Evolutionary conservation across 2,113 vertebrate genomes (phyloP), one percentile per base, ranked within the genome.

Genomic region (Daphoenositta chrysoptera): DNA sequence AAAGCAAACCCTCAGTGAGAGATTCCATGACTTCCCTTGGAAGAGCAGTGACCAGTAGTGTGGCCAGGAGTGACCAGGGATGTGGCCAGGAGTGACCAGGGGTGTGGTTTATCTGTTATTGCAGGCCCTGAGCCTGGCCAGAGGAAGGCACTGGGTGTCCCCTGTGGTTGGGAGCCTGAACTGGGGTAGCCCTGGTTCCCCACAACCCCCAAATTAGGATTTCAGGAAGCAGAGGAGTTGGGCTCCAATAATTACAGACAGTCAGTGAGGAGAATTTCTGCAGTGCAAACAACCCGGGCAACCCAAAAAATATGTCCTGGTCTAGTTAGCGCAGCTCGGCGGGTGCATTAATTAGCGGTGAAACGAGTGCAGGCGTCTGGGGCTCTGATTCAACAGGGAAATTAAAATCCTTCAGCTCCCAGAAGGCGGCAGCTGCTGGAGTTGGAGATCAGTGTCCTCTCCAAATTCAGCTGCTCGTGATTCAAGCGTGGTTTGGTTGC

Each of bases 301-400:
- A 90, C 88, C 90, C 89, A 69, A 83, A 93, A 95, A 96, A 80
- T 39, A 31, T 70, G 63, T 80, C 88, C 92, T 83, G 83, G 50
- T 80, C 53, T 75, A 56, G 79, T 78, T 76, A 66, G 82, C 9
- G 1, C 64, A 19, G 85, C 79, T 58, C 94, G n/a, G 48, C 15
- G 47, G 12, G 66, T 6, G 57, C 39, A 6, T 90, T 96, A 96
- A 94, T 94, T 93, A 96, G 76, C 21, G 45, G 45, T 12, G 30
- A 42, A 19, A 45, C 3, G 48, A 42, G 44, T 69, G 78, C 90
- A 72, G 70, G 39, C 66, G 1, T 71, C 70, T 44, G 13, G 3
- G 80, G 83, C 42, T 80, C 75, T 18, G 54, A 77, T 80, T 65
- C 78, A 83, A 10, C 45, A 57, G 85, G 14, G 47, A 72, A 88